These are phyloP conservation scores for Medauroidea extradentata DNA, from an alignment of 1,140 invertebrate species.

Conservation along the genomic window DNA sequence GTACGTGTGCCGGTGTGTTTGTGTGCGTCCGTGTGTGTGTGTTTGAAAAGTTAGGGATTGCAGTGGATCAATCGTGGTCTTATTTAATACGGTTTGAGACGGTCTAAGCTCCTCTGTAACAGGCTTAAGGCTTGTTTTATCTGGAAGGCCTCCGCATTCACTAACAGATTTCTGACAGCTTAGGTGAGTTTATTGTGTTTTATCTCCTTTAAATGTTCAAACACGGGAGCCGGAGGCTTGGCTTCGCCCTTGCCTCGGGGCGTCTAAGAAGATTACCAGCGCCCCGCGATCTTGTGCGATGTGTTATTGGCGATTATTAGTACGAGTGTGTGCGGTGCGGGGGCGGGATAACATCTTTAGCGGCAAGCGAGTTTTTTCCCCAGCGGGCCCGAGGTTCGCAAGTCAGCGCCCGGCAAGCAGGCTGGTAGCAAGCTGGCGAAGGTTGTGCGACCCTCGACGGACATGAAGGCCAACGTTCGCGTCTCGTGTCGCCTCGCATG, in stretches of 20 bases:
- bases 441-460: no score
- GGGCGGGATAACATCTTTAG: constrained; percentile 16
- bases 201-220: constrained; percentile 39
- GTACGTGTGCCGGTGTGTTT: not conserved
- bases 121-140: constrained; percentile 45
- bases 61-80: constrained; percentile 41
- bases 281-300: constrained; percentile 21
- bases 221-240: constrained; percentile 22
- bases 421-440: no score
- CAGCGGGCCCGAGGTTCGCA: no score
- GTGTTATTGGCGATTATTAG: constrained; percentile 20
- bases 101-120: constrained; percentile 41
- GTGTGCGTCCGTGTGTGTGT: constrained; percentile 24
- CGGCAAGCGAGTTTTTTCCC: no score
- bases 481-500: no score
- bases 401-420: no score
- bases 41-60: constrained; percentile 33
- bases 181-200: constrained; percentile 43
- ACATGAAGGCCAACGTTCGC: no score
- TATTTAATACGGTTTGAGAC: constrained; percentile 43
- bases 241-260: constrained; percentile 12
- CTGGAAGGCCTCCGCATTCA: constrained; percentile 34
- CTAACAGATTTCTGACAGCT: constrained; percentile 41
- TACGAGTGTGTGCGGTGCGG: not conserved
- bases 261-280: constrained; percentile 38